Evolutionary conservation across 2,888 invertebrate species (phyloP).

Genomic region (Loripinus fragilis): DNA sequence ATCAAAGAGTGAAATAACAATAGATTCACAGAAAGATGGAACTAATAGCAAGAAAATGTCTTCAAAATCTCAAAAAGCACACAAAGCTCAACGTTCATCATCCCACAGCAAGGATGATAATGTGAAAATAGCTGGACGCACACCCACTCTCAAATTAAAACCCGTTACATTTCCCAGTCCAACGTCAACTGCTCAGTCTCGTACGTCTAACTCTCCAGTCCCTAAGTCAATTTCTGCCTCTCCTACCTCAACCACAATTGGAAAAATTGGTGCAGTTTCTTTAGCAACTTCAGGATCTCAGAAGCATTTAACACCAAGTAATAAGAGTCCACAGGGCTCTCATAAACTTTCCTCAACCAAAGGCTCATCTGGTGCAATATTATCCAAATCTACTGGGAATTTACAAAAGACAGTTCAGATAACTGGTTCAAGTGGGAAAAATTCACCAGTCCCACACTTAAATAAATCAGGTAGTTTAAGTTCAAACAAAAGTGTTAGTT

Average conservation of each 20-base stretch:
- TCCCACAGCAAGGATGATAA: conserved; percentile 71
- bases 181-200: conserved; percentile 36
- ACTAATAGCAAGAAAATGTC: conserved; percentile 33
- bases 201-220: conserved; percentile 20
- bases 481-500: conserved; percentile 35
- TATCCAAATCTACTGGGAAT: conserved; percentile 36
- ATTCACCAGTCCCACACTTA: conserved; percentile 46
- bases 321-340: conserved; percentile 45
- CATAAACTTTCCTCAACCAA: conserved; percentile 22
- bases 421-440: conserved; percentile 52
- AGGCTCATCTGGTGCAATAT: conserved; percentile 15
- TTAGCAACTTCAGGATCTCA: conserved; percentile 64
- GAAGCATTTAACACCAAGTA: conserved; percentile 44
- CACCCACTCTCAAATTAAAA: conserved; percentile 80
- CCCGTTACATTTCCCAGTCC: conserved; percentile 88
- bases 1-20: conserved; percentile 27
- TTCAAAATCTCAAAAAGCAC: conserved; percentile 61
- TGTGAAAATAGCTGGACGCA: conserved; percentile 72
- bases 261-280: conserved; percentile 65
- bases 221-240: conserved; percentile 59
- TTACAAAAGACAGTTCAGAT: conserved; percentile 53
- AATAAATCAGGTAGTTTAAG: conserved; percentile 44
- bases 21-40: conserved; percentile 22
- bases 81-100: conserved; percentile 57
- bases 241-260: conserved; percentile 69